Conservation (phyloP, 2,797 vertebrate species). For the Urophycis tenuis region DNA sequence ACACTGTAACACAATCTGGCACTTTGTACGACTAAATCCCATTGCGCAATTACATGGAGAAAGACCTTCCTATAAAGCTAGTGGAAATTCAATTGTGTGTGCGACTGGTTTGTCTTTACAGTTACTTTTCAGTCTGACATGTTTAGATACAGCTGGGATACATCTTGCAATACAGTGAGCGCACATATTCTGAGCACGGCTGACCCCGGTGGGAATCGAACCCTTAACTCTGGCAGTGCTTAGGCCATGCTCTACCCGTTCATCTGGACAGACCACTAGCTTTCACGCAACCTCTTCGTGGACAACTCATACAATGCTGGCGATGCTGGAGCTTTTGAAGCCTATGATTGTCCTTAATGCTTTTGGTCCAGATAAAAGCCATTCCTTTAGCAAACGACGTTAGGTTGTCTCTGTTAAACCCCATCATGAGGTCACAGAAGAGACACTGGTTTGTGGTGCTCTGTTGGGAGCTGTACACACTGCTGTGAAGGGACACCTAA, state of each 20-base stretch:
- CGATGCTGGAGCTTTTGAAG: background rate
- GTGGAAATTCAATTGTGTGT: background rate
- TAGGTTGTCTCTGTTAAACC: background rate
- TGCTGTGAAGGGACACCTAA: background rate
- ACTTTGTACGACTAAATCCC: too few relatives aligned
- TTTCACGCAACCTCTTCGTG: background rate
- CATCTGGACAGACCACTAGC: background rate
- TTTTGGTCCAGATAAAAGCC: background rate
- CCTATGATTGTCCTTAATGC: background rate
- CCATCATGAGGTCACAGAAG: background rate
- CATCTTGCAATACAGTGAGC: background rate
- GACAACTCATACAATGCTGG: background rate
- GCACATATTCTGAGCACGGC: background rate
- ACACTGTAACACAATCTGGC: too few relatives aligned
- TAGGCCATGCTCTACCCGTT: background rate
- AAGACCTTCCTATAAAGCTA: too few relatives aligned
- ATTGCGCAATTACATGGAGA: too few relatives aligned
- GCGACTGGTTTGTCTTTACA: background rate
- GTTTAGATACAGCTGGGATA: too few relatives aligned
- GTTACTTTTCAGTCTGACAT: background rate
- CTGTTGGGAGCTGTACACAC: background rate
- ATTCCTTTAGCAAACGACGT: background rate
- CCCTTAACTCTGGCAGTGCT: background rate
- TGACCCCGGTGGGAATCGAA: background rate
- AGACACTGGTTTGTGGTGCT: background rate